Percentiles rank a stretch among this genome's conserved stretches.
Conservation (phyloP, 1,140 invertebrate genomes). For the Cotesia vestalis region DNA sequence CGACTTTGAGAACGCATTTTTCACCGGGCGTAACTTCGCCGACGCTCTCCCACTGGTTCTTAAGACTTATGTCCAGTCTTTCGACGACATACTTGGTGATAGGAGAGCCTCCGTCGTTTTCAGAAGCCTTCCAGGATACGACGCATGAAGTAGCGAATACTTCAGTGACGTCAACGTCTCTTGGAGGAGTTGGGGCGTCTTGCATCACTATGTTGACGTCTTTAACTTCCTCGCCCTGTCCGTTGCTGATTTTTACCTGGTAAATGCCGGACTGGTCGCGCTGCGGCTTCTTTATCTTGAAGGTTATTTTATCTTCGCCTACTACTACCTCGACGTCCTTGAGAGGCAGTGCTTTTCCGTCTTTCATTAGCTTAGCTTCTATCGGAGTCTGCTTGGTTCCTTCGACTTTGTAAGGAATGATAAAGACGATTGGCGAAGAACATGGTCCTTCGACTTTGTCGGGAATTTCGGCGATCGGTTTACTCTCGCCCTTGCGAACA, state of each 20-base stretch:
- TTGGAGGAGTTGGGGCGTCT: constrained; percentile 87
- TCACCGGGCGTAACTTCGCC: constrained; percentile 76
- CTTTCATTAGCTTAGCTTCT: constrained; percentile 87
- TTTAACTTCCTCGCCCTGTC: constrained; percentile 86
- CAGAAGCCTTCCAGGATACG: constrained; percentile 89
- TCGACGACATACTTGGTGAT: constrained; percentile 94
- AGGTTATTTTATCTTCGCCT: constrained; percentile 87
- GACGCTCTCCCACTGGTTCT: constrained; percentile 88
- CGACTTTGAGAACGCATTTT: constrained; percentile 82
- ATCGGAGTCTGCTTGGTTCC: constrained; percentile 87
- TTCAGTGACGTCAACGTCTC: constrained; percentile 90
- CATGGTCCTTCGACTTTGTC: constrained; percentile 83
- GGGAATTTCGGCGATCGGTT: constrained; percentile 82
- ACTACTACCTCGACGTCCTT: constrained; percentile 91
- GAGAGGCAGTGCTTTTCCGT: constrained; percentile 84
- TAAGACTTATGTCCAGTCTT: constrained; percentile 88
- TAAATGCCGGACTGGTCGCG: constrained; percentile 84
- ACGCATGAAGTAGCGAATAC: constrained; percentile 92
- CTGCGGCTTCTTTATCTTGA: constrained; percentile 89
- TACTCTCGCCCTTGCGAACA: constrained; percentile 86
- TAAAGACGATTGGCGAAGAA: constrained; percentile 80
- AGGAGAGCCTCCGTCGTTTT: constrained; percentile 92
- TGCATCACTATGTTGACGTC: constrained; percentile 88
- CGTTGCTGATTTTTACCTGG: constrained; percentile 86
- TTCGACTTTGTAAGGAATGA: constrained; percentile 92